Percentiles rank a stretch among this genome's conserved stretches.
phyloP scores from a whole-genome alignment of 23 tunicate species.

The Clavelina lepadiformis region DNA sequence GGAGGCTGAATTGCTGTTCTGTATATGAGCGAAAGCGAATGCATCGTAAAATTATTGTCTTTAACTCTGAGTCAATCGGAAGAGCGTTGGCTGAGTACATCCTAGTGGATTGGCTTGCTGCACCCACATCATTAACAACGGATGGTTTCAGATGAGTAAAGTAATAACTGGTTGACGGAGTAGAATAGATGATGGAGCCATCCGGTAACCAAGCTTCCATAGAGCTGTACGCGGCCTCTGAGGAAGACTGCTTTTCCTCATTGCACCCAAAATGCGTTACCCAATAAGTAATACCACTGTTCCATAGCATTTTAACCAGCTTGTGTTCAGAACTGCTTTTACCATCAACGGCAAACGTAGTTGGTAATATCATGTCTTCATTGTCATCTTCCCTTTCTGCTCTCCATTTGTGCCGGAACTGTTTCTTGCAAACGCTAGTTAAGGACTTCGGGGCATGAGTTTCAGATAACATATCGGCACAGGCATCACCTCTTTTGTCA shows the following conservation, averaged over 20 bases:
- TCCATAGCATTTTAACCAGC: slow-evolving; percentile 34
- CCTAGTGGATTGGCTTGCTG: slow-evolving; percentile 5
- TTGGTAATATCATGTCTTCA: neutral
- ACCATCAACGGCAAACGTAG: neutral
- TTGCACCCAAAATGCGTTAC: too few relatives aligned
- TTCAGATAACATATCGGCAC: neutral
- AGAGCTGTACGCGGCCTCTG: too few relatives aligned
- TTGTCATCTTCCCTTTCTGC: neutral
- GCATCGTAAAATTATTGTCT: slow-evolving; percentile 35
- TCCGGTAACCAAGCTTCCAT: slow-evolving; percentile 51
- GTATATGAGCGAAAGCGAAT: slow-evolving; percentile 32
- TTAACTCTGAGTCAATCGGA: slow-evolving; percentile 41
- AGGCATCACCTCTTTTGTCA: neutral
- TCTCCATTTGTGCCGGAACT: slow-evolving; percentile 58
- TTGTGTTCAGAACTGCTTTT: neutral
- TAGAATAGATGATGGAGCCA: slow-evolving; percentile 24
- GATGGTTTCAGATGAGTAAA: slow-evolving; percentile 31
- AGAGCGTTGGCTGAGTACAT: slow-evolving; percentile 48
- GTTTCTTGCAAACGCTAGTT: slow-evolving; percentile 40
- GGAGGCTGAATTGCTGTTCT: slow-evolving; percentile 2
- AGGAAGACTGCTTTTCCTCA: neutral
- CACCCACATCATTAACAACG: neutral
- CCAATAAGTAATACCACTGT: slow-evolving; percentile 33
- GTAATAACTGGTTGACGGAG: slow-evolving; percentile 14
- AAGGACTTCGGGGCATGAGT: slow-evolving; percentile 27